Evolutionary conservation across 2,888 invertebrate species (phyloP).

Genomic region (Phragmatobia fuliginosa): DNA sequence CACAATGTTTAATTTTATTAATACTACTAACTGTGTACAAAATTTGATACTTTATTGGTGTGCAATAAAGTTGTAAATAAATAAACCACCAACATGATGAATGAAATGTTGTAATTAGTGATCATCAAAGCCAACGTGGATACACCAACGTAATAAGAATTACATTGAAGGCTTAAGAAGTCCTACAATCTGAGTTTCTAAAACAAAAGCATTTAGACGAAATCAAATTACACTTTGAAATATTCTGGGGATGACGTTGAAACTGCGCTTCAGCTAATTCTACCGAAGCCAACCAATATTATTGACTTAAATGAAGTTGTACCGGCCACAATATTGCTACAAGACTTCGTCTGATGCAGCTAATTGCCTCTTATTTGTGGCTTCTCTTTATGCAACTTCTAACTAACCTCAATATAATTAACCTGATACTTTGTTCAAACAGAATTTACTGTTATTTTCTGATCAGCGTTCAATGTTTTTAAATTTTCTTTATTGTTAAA

Average conservation of each 20-base stretch:
- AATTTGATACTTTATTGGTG: too few species aligned
- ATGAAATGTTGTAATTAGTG: not conserved
- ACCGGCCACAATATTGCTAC: not conserved
- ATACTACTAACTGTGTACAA: too few species aligned
- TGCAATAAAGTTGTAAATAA: too few species aligned
- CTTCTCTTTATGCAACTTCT: not conserved
- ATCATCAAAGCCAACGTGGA: not conserved
- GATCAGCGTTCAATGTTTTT: not conserved
- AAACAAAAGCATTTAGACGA: not conserved
- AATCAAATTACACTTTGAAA: not conserved
- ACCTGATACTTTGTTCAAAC: not conserved
- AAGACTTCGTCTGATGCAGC: not conserved
- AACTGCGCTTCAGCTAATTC: not conserved
- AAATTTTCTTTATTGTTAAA: too few species aligned
- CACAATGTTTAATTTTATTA: too few species aligned
- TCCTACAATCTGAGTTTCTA: not conserved
- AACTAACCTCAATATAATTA: not conserved
- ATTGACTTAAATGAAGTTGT: not conserved
- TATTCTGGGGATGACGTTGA: not conserved
- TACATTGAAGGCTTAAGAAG: not conserved
- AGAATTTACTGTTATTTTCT: not conserved
- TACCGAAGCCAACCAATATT: not conserved
- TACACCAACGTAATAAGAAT: not conserved
- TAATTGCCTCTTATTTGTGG: not conserved
- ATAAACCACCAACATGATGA: not conserved